Evolutionary conservation across 2,888 invertebrate species (phyloP), one percentile per base, ranked within the genome.

Genomic region (Xiphydria camelus): DNA sequence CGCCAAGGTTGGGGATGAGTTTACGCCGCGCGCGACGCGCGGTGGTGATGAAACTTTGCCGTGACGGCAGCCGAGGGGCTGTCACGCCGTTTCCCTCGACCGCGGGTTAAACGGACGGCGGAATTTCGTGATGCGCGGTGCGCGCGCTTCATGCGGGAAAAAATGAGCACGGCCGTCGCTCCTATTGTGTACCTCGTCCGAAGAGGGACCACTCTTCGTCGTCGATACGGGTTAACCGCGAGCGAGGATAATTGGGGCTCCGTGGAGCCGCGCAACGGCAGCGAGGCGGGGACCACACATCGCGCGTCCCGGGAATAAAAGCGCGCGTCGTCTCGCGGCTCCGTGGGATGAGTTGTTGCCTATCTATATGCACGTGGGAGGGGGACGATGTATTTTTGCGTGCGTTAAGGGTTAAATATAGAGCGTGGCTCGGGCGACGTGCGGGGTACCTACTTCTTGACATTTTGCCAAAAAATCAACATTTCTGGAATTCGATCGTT

Each of bases 21-120:
- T 73, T 70, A 67, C 68, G 68, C 70, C 64, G 68, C n/a, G n/a
- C n/a, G n/a, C n/a, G n/a, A n/a, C n/a, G n/a, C n/a, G n/a, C 59
- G 62, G 59, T 64, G 64, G 65, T 70, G 72, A 75, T 72, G 73
- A 73, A 75, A 75, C 72, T 75, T 75, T 73, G 55, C 70, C 68
- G 64, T 73, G 73, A 73, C 72, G 68, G 71, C 70, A 70, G 53
- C 14, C 18, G 26, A 29, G 66, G 66, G 66, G 61, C 64, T 67
- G 66, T 67, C 67, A 68, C 68, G 61, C 64, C 62, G 65, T 66
- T 64, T n/a, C n/a, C n/a, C n/a, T n/a, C n/a, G n/a, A n/a, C n/a
- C n/a, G n/a, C n/a, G n/a, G n/a, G n/a, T n/a, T n/a, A n/a, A n/a
- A n/a, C n/a, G n/a, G n/a, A n/a, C n/a, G n/a, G n/a, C n/a, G n/a